Percentiles rank a stretch among this genome's conserved stretches.
These are phyloP conservation scores for Sceloporus undulatus DNA, from an alignment of 2,113 vertebrate species.

Conservation along the genomic window DNA sequence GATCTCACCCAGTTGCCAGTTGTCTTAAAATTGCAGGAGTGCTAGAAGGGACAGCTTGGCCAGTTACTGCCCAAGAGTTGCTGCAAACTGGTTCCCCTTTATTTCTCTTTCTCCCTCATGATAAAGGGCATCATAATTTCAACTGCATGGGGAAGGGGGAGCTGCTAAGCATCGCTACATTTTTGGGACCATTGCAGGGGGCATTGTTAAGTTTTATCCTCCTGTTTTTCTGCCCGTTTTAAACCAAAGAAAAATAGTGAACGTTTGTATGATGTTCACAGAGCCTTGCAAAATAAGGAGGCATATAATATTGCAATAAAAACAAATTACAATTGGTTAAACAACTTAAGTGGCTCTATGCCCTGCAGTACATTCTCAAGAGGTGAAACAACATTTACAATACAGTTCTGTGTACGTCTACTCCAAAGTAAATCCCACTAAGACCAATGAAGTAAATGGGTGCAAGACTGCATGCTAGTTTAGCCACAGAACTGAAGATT, in stretches of 20 bases:
- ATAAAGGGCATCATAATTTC: neutral
- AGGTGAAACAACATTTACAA: neutral
- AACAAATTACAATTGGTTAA: neutral
- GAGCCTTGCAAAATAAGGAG: neutral
- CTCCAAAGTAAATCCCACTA: neutral
- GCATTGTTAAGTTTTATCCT: neutral
- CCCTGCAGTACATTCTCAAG: neutral
- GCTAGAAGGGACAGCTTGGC: neutral
- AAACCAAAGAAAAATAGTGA: neutral
- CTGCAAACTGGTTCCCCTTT: neutral
- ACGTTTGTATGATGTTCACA: neutral
- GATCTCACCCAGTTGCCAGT: neutral
- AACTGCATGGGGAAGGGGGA: neutral
- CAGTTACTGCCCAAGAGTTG: neutral
- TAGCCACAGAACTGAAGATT: neutral
- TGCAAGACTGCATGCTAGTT: neutral
- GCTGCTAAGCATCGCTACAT: neutral
- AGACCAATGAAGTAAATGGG: neutral
- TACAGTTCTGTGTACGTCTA: neutral
- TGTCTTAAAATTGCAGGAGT: neutral
- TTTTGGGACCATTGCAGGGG: neutral
- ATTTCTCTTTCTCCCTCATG: neutral
- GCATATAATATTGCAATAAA: neutral
- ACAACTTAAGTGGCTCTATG: accelerated
- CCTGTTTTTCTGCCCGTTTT: neutral